phyloP scores from a whole-genome alignment of 1,140 invertebrate genomes.

The Ceratina japonica region DNA sequence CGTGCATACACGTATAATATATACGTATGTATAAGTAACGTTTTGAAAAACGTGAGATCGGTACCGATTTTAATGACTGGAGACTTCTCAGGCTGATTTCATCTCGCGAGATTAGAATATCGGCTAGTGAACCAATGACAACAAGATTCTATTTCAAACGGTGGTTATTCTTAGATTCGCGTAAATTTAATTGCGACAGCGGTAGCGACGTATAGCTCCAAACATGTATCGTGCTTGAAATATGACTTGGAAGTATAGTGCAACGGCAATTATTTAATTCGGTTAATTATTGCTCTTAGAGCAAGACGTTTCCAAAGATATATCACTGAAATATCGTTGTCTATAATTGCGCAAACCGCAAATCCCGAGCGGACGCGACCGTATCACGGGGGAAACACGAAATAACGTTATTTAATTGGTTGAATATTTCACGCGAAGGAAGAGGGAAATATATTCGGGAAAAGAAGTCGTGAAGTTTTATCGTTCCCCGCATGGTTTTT shows the following conservation, averaged over 20 bases:
- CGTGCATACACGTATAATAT: too few relatives aligned
- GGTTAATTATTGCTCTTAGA: slow-evolving; percentile 54
- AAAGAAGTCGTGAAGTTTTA: slow-evolving; percentile 43
- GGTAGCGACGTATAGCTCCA: slow-evolving; percentile 56
- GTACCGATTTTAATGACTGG: not conserved
- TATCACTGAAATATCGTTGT: slow-evolving; percentile 48
- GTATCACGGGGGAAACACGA: slow-evolving; percentile 15
- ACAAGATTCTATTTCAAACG: slow-evolving; percentile 63
- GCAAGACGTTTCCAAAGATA: slow-evolving; percentile 46
- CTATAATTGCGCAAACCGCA: slow-evolving; percentile 22
- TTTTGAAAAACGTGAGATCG: too few relatives aligned
- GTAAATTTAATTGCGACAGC: slow-evolving; percentile 66
- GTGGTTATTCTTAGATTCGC: slow-evolving; percentile 62
- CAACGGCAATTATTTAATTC: slow-evolving; percentile 62
- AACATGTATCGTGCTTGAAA: slow-evolving; percentile 63
- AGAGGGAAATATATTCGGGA: not conserved
- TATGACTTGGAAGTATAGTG: slow-evolving; percentile 63
- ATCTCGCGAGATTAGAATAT: slow-evolving; percentile 52
- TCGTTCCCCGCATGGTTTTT: slow-evolving; percentile 35
- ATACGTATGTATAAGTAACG: too few relatives aligned
- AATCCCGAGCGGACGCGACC: not conserved
- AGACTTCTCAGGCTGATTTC: slow-evolving; percentile 27
- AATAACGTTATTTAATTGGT: slow-evolving; percentile 20
- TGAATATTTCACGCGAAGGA: not conserved
- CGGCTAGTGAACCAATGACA: slow-evolving; percentile 60